Evolutionary conservation across 2,888 invertebrate species (phyloP), one percentile per base, ranked within the genome.

Genomic region (Cryptocephalus moraei): DNA sequence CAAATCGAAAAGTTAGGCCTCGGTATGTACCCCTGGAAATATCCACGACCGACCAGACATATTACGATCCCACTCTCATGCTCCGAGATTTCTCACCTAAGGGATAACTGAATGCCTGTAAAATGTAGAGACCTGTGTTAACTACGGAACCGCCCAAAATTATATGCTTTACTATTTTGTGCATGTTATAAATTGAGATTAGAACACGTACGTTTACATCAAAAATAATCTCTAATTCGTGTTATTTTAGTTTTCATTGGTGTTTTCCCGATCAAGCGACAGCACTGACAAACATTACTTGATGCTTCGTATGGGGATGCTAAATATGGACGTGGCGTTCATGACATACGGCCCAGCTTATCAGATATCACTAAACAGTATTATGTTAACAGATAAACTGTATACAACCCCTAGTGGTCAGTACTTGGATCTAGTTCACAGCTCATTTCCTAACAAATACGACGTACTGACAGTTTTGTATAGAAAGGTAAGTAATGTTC

Each of bases 331-430:
- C 64, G 75, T 82, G 44, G 87, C 88, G 0, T 70, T 85, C 32
- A 86, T 89, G 81, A 80, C 82, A 54, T 86, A 78, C 63, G 90
- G 90, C 0, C 83, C 86, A 0, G 87, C 86, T 0, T 71, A 86
- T 36, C 88, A 90, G 68, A 75, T 87, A 49, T 79, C 79, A 14
- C 64, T 84, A 1, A 80, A 80, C 40, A 77, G 77, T 12, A 65
- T 84, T 45, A 74, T 80, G 48, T 66, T 89, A 33, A 82, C 84
- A 0, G 89, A 90, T 64, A 86, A 86, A 67, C 76, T 86, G 47
- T 87, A 88, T 58, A 81, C 81, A 51, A 82, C 81, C 48, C 72
- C 76, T 38, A 78, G 79, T n/a, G 87, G 88, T 11, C 83, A 87
- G 62, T 86, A 86, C 61, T 67, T 88, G 51, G 86, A 88, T 64